Evolutionary conservation across 2,797 vertebrate species (phyloP), one percentile per base, ranked within the genome.

Genomic region (Diglossa cyanea): DNA sequence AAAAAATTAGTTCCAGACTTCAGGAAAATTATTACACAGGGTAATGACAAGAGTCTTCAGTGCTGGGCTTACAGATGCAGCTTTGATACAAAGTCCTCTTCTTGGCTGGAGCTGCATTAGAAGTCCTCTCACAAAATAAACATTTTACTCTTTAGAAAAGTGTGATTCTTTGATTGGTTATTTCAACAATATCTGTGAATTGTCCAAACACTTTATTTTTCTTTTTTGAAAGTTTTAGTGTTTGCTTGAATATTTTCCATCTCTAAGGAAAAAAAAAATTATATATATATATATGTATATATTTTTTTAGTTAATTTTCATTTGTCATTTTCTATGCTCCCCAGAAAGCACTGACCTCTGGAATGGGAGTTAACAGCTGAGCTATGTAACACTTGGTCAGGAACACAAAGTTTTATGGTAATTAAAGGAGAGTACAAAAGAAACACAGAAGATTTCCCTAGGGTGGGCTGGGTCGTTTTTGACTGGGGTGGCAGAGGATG

Each of bases 1-100:
- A 98, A 98, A 98, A 98, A 98, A 98, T 98, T 97, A 98, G 97
- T 98, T 98, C 97, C 98, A 98, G 98, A 98, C 96, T 94, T 97
- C 98, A 98, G 98, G 97, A 98, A 98, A 98, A 98, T 98, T 98
- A 98, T 98, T 97, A 98, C 98, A 97, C 97, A 91, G 93, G 94
- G 94, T 98, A 98, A 99, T 97, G 98, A 97, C 98, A 98, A 98
- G 98, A 98, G 98, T 98, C 98, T 98, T 97, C 98, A 98, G 98
- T 98, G 98, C 98, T 98, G 98, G 97, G 97, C 97, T 88, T 96
- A 98, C 98, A 98, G 98, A 98, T 98, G 98, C 98, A 98, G 98
- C 98, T 98, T 93, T 97, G 98, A 98, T 97, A 97, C 96, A 97
- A 94, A 94, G 97, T 98, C 96, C 97, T 96, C 81, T 76, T 90